Conservation (phyloP, 1,140 invertebrate species). For the Batillaria attramentaria region DNA sequence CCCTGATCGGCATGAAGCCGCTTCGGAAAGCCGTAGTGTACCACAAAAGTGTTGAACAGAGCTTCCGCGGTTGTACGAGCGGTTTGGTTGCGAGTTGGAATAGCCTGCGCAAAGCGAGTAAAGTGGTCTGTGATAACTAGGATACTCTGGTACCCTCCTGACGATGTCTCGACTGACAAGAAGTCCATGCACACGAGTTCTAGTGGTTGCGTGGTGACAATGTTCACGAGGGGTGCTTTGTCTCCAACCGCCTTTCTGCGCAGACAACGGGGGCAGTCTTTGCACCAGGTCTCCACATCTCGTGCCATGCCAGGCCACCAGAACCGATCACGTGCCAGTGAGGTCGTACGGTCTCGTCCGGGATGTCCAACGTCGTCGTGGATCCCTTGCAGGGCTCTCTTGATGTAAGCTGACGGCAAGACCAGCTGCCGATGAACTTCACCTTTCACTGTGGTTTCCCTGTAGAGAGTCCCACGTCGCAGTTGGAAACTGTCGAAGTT, state of each 20-base stretch:
- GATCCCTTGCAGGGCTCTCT: not conserved
- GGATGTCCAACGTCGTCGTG: slow-evolving; percentile 40
- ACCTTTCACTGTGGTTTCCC: not conserved
- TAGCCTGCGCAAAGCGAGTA: slow-evolving; percentile 29
- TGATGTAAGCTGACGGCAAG: not conserved
- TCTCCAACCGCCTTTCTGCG: slow-evolving; percentile 4
- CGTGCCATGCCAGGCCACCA: slow-evolving; percentile 35
- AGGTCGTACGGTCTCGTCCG: slow-evolving; percentile 27
- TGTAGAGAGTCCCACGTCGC: not conserved
- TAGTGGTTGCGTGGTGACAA: slow-evolving; percentile 1
- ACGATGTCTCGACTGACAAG: slow-evolving; percentile 34
- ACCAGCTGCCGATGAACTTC: slow-evolving; percentile 11
- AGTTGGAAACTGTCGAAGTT: no score
- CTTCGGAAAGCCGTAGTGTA: slow-evolving; percentile 37
- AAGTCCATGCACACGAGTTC: slow-evolving; percentile 39
- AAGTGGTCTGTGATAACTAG: slow-evolving; percentile 40
- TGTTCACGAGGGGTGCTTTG: slow-evolving; percentile 5
- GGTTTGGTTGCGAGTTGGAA: slow-evolving; percentile 31
- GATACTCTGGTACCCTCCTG: slow-evolving; percentile 31
- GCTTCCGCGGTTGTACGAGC: slow-evolving; percentile 38
- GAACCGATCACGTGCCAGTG: slow-evolving; percentile 18
- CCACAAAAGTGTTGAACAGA: slow-evolving; percentile 37
- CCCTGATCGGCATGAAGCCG: slow-evolving; percentile 41
- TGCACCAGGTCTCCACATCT: slow-evolving; percentile 27
- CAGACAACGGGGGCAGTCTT: slow-evolving; percentile 4